Base-by-base conservation (phyloP, 2,113 vertebrate genomes). In the Leiothrix lutea region DNA sequence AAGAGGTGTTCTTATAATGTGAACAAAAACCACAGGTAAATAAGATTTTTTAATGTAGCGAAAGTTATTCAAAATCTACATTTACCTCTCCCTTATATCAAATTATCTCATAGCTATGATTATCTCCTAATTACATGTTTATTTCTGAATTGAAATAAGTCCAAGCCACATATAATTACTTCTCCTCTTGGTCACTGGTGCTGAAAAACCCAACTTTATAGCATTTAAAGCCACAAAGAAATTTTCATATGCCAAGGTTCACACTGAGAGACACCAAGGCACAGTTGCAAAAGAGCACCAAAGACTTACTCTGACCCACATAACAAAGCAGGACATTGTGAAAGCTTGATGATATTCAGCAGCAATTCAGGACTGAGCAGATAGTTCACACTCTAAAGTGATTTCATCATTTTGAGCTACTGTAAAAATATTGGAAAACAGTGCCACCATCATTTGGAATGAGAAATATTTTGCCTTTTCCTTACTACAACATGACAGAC, bases 71-170 rank as follows among this genome's bases (percentile, higher is more conserved):
- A 82, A 88, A 86, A 94, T 86, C 44, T 64, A 72, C 44, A 61
- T 78, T 88, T 90, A 45, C 29, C 45, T 81, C 18, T 79, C 26
- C 7, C 20, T 89, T 64, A 83, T 45, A 95, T 84, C 16, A 79
- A 75, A 88, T 92, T 78, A 89, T 84, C 70, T 73, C 66, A 88
- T 21, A 72, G 51, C n/a, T 61, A 51, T 84, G 88, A 91, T 93
- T 91, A 72, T 69, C 12, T 91, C 29, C 48, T 78, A 93, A 74
- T 93, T 86, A 23, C 69, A 85, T 82, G 69, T 48, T 87, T 95
- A 72, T 75, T 92, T 84, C 54, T 88, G 67, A 89, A 85, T 42
- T 81, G 21, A 90, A 70, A 7, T 57, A 78, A 85, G 40, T 70
- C 81, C 58, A 92, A 96, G 78, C 33, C 81, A 60, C 42, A 40